phyloP scores from a whole-genome alignment of 92 coral and sea anemone species.

The Blastomussa wellsi region DNA sequence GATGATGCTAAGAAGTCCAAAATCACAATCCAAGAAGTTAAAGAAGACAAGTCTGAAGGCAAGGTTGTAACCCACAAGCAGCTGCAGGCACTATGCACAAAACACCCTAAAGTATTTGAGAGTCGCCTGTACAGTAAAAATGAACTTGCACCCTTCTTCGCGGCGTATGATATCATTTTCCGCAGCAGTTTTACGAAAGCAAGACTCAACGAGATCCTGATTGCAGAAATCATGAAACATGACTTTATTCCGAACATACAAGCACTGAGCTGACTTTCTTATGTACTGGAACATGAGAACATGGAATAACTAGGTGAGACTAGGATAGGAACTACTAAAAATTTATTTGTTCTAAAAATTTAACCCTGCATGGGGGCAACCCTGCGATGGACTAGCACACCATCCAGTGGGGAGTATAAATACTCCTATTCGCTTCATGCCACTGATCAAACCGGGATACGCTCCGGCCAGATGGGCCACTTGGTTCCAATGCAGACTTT shows the following conservation, averaged over 20 bases:
- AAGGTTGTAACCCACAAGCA: constrained; percentile 43
- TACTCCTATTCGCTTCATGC: no score
- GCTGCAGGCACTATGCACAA: constrained; percentile 38
- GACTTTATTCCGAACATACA: constrained; percentile 8
- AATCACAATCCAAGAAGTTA: constrained; percentile 31
- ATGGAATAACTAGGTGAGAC: neutral
- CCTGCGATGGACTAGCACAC: no score
- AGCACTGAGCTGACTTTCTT: constrained; percentile 14
- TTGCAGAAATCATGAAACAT: constrained; percentile 22
- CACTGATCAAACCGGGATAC: no score
- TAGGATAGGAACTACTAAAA: neutral
- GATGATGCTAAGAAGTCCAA: constrained; percentile 32
- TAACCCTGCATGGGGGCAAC: no score
- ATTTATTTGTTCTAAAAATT: neutral
- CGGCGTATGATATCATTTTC: constrained; percentile 49
- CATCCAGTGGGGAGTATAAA: no score
- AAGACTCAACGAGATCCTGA: constrained; percentile 37
- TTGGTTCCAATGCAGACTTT: no score
- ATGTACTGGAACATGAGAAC: neutral
- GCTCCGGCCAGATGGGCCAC: no score
- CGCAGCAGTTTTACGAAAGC: constrained; percentile 35
- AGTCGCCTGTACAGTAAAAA: constrained; percentile 39
- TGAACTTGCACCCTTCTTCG: constrained; percentile 41
- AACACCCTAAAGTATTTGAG: constrained; percentile 38
- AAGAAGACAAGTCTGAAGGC: constrained; percentile 31